Evolutionary conservation across 2,113 vertebrate genomes (phyloP), one percentile per base, ranked within the genome.

Genomic region (Nothobranchius furzeri): DNA sequence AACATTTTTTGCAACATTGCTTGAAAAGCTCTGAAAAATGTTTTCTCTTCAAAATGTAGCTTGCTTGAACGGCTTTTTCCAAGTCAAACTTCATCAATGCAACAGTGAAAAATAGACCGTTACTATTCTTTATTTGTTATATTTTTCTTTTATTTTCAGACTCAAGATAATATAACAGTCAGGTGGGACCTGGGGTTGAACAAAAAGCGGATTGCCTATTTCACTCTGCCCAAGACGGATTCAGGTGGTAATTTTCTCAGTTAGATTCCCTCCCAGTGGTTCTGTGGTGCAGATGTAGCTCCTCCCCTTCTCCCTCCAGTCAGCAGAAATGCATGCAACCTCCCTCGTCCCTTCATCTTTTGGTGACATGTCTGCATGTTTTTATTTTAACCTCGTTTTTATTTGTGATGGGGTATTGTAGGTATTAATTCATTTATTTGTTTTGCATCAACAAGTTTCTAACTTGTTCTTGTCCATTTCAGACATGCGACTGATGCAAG

Each of bases 201-300:
- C 94, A 99, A 99, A 95, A 99, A 99, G 87, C 94, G 97, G 91
- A 99, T 99, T 92, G 98, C 98, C 77, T 99, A 98, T 92, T 99
- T 99, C 93, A 96, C 96, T 62, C 91, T 99, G 85, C 98, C 98
- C 91, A 99, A 99, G 95, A 99, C 97, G 64, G 98, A 99, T 80
- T 98, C 97, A 92, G 93, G 93, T 94, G 95, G 95, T 96, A 87
- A 95, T 91, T 81, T 88, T 70, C 78, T 68, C 8, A 68, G 54
- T 6, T 81, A 84, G 6, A 57, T 62, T 78, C 77, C 67, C 70
- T 76, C 66, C 72, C 61, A 60, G 71, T 87, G 83, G 74, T 81
- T 72, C 73, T 78, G 74, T 83, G 78, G 64, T 83, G 59, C 79
- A 69, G 68, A 66, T 81, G 83, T 75, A 78, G 52, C 47, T 67